A percentile compares a stretch with the other conserved stretches of the same genome.
Evolutionary conservation across 2,113 vertebrate species (phyloP).

Genomic region (Zingel zingel): DNA sequence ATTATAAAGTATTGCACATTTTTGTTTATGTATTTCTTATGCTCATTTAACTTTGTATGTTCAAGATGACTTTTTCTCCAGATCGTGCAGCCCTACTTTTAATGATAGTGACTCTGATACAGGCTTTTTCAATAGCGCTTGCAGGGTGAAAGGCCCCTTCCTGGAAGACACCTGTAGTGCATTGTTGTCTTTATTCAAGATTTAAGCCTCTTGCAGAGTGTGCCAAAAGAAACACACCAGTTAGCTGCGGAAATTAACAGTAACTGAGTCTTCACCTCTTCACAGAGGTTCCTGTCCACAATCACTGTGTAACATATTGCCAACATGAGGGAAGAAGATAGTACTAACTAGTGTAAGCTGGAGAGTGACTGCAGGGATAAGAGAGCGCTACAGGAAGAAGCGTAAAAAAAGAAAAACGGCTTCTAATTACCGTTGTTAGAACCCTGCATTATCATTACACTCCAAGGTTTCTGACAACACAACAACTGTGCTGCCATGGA

Average conservation of each 20-base stretch:
- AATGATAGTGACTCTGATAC: constrained; percentile 41
- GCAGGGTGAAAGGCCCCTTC: constrained; percentile 16
- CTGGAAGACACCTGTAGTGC: constrained; percentile 38
- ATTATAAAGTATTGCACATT: too few relatives aligned
- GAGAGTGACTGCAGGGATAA: constrained; percentile 20
- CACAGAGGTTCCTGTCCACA: constrained; percentile 44
- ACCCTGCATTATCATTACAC: constrained; percentile 69
- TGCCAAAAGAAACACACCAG: constrained; percentile 37
- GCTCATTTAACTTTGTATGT: too few relatives aligned
- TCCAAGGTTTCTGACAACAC: constrained; percentile 64
- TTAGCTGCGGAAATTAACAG: constrained; percentile 43
- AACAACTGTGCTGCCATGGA: constrained; percentile 74
- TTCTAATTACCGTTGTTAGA: constrained; percentile 72
- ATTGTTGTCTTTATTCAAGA: constrained; percentile 38
- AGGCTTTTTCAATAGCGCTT: constrained; percentile 41
- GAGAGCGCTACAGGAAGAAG: constrained; percentile 11
- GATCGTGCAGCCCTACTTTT: neutral
- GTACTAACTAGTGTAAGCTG: constrained; percentile 6
- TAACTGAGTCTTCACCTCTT: constrained; percentile 41
- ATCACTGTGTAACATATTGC: constrained; percentile 54
- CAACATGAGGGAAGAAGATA: constrained; percentile 16
- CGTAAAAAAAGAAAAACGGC: constrained; percentile 37
- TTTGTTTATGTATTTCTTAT: too few relatives aligned
- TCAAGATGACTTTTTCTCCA: too few relatives aligned
- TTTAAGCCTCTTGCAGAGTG: constrained; percentile 6